Conservation (phyloP, 2,888 invertebrate species). For the Adelphocoris suturalis region DNA sequence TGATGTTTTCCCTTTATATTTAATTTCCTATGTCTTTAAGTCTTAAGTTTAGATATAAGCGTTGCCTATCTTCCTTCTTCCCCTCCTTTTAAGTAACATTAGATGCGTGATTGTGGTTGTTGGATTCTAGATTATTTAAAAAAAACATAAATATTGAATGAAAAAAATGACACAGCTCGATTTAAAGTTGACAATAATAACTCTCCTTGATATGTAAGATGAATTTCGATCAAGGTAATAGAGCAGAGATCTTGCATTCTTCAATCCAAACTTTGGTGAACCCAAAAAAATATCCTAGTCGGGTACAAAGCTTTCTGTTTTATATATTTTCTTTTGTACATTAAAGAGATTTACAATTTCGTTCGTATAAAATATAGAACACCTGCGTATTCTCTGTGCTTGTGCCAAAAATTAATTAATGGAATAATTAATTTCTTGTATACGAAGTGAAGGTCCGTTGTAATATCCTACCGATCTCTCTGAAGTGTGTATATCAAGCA, state of each 20-base stretch:
- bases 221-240: not conserved
- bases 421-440: too few species aligned
- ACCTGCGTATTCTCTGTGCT: too few species aligned
- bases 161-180: not conserved
- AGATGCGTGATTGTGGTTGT: slow-evolving; percentile 22
- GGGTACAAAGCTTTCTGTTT: too few species aligned
- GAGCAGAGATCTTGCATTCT: not conserved
- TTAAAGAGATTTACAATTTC: too few species aligned
- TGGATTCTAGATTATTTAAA: not conserved
- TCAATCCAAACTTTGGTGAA: too few species aligned
- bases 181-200: slow-evolving; percentile 39
- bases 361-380: too few species aligned
- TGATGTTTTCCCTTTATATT: not conserved
- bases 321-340: too few species aligned
- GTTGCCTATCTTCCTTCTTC: not conserved
- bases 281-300: too few species aligned
- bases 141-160: not conserved
- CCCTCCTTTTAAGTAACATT: not conserved
- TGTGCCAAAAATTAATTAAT: too few species aligned
- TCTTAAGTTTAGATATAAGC: not conserved
- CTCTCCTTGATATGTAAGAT: slow-evolving; percentile 11
- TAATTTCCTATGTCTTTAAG: not conserved
- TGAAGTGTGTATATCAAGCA: too few species aligned
- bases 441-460: too few species aligned
- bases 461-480: too few species aligned